Base-by-base conservation (phyloP, 1,140 invertebrate species). In the Drosophila kurseongensis region DNA sequence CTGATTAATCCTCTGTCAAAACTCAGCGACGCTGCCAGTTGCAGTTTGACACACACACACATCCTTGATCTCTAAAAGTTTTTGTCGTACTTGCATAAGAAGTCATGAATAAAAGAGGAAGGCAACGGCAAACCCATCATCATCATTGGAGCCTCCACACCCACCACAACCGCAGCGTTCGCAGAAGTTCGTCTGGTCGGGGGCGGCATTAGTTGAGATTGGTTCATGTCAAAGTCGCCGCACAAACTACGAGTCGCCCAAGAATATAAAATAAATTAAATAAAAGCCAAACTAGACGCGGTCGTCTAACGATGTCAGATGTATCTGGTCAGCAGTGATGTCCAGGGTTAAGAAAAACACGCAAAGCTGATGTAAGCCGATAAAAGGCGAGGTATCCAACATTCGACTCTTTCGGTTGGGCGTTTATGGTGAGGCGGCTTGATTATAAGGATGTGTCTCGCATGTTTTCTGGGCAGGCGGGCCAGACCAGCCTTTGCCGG, bases 101-200 rank as follows among this genome's bases (percentile, higher is more conserved):
- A 45, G 59, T 68, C 56, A 77, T 80, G 78, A 80, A 80, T 79
- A 75, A 62, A 45, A 61, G 44, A 60, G 63, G 32, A 60, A 35
- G 51, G 42, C 14, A 13, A 44, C 5, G 12, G 2, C 57, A 67
- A 38, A n/a, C 47, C 32, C 36, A n/a, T 12, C 50, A 55, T 69
- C 42, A 41, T 48, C 62, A 48, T 6, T 36, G 50, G 10, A 44
- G 32, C 29, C 27, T 42, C 29, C 16, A 4, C 32, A 23, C 1
- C 47, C 6, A 3, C 44, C 38, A 27, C 27, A 13, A 10, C 16
- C 10, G 13, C 48, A 45, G 12, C 16, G 32, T 2, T 5, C 18
- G 27, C 13, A n/a, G n/a, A 45, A 63, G 35, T 54, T 45, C 41
- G 7, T 41, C 14, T 14, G 23, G n/a, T 18, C 5, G 7, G 2